Evolutionary conservation across 2,888 invertebrate genomes (phyloP), one percentile per base, ranked within the genome.

Genomic region (Quadroppia sp.): DNA sequence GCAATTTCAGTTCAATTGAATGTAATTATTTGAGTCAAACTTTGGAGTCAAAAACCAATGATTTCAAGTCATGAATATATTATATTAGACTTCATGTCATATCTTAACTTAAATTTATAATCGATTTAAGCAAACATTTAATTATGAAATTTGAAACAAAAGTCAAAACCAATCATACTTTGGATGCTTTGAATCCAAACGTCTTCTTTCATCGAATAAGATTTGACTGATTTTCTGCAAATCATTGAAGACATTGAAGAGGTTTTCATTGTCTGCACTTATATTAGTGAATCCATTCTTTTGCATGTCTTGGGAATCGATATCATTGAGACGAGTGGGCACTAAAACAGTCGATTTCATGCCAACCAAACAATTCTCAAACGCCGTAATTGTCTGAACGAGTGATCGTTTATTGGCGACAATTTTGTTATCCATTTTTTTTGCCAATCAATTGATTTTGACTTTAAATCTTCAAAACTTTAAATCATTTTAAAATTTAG

Each of bases 321-420:
- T 64, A 17, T 64, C 36, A 36, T 64, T 64, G 36, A 64, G 64
- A 36, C 13, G 64, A 17, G 64, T 64, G 20, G 64, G 64, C 64
- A 64, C 64, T 20, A 64, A 64, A 64, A 64, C 64, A n/a, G 64
- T 64, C 36, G 64, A 64, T 20, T 36, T 36, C 36, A 64, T 36
- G n/a, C 6, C 23, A 20, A 2, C 9, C 40, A 64, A 36, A 64
- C 9, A 15, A 11, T 2, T 64, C 30, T 64, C 64, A 36, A 64
- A 36, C 4, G n/a, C n/a, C 11, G 36, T 64, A 32, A 64, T 64
- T 1, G 64, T n/a, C 9, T 64, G 32, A 17, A 64, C 17, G 2
- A 64, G 64, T 64, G 64, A 64, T 36, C 36, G 2, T 36, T 64
- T 64, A n/a, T 36, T 64, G 7, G 36, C 20, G 36, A 64, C 36